Evolutionary conservation across 1,140 invertebrate species (phyloP).

Genomic region (Zaprionus inermis): DNA sequence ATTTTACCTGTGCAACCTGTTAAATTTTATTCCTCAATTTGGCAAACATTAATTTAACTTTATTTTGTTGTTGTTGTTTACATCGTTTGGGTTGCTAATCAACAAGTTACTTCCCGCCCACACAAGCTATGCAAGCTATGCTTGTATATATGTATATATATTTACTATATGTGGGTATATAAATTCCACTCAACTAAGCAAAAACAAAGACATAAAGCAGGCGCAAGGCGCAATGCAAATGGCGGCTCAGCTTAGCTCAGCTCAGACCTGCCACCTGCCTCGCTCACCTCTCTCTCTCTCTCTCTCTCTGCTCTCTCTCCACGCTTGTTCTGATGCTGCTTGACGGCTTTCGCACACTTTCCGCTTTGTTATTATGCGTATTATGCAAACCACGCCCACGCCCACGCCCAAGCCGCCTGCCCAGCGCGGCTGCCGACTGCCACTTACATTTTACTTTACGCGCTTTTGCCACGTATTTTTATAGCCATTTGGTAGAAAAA

Average conservation of each 20-base stretch:
- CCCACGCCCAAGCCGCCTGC: conserved; percentile 23
- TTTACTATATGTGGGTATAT: conserved; percentile 26
- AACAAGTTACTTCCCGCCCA: conserved; percentile 42
- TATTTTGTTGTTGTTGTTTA: conserved; percentile 38
- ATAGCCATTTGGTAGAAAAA: conserved; percentile 50
- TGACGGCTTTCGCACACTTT: conserved; percentile 76
- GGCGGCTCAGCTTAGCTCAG: conserved; percentile 21
- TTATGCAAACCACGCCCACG: conserved; percentile 62
- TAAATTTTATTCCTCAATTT: background rate
- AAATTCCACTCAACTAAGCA: conserved; percentile 51
- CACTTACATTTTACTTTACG: conserved; percentile 78
- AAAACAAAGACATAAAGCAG: conserved; percentile 80
- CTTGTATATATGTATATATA: background rate
- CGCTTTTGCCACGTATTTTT: conserved; percentile 63
- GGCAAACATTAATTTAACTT: conserved; percentile 14
- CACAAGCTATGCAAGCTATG: too few species aligned
- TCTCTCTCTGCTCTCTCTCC: background rate
- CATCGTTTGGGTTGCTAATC: conserved; percentile 33
- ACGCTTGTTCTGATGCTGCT: conserved; percentile 24
- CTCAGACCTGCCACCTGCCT: conserved; percentile 12
- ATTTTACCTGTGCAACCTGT: background rate
- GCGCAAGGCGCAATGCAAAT: conserved; percentile 63
- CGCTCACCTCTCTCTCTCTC: background rate
- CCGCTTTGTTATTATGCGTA: conserved; percentile 78
- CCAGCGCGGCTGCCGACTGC: conserved; percentile 43